Conservation (phyloP, 2,113 vertebrate genomes). For the Festucalex cinctus region DNA sequence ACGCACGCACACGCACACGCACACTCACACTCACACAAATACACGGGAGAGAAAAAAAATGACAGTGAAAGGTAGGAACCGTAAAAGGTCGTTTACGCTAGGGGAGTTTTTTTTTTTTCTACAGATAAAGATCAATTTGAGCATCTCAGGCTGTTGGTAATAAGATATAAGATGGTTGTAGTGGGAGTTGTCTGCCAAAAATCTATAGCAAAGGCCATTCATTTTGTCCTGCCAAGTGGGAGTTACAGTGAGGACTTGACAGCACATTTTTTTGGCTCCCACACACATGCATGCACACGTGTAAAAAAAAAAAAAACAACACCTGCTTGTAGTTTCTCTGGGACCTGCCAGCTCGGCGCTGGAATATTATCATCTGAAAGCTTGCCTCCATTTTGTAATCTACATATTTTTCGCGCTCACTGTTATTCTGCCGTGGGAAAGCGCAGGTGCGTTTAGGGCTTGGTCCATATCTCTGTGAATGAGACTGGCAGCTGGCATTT, state of each 20-base stretch:
- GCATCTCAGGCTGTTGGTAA: slow-evolving; percentile 61
- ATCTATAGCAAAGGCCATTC: slow-evolving; percentile 60
- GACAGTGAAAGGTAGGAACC: slow-evolving; percentile 53
- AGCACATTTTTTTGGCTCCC: not conserved
- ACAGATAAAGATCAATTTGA: slow-evolving; percentile 66
- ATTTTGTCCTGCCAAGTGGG: slow-evolving; percentile 53
- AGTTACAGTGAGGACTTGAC: slow-evolving; percentile 35
- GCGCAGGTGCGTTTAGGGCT: slow-evolving; percentile 31
- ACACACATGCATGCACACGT: slow-evolving; percentile 3
- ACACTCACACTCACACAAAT: slow-evolving; percentile 2
- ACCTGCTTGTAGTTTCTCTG: slow-evolving; percentile 31
- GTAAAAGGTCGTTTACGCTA: slow-evolving; percentile 57
- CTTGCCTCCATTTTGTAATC: slow-evolving; percentile 26
- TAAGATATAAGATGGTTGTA: slow-evolving; percentile 66
- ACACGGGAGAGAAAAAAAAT: slow-evolving; percentile 19
- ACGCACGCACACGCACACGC: slow-evolving; percentile 6
- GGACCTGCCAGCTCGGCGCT: slow-evolving; percentile 13
- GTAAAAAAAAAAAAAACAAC: slow-evolving; percentile 22
- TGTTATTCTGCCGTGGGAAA: slow-evolving; percentile 35
- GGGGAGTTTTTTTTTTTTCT: slow-evolving; percentile 47
- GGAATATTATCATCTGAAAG: slow-evolving; percentile 28
- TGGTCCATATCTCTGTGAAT: slow-evolving; percentile 56
- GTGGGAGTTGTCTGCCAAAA: slow-evolving; percentile 60
- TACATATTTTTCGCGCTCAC: slow-evolving; percentile 36
- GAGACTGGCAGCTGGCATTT: slow-evolving; percentile 62